Base-by-base conservation (phyloP, 2,888 invertebrate species). In the Caenorhabditis sp. region DNA sequence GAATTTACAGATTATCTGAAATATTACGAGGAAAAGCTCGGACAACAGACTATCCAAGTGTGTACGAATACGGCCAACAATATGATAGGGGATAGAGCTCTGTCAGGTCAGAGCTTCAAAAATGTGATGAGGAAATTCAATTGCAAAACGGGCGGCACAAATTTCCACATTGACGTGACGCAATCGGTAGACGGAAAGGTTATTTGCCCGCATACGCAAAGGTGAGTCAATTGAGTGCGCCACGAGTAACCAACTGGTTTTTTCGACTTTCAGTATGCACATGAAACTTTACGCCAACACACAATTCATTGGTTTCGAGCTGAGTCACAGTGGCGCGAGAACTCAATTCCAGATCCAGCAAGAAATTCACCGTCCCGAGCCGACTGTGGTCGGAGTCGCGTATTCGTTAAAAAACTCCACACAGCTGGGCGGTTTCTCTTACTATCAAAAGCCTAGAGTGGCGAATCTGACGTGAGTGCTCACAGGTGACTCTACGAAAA, bases 281-380 rank as follows among this genome's bases (percentile, higher is more conserved):
- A 45, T 6, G 15, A 72, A 62, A 43, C 26, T 78, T 17, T 65
- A 70, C 46, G 41, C 53, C 5, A 59, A 62, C 13, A 68, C 66
- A 0, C 70, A 78, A 66, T 78, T 78, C 26, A 63, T 82, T 24
- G 82, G 79, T 1, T 56, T 82, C 41, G 80, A 78, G 30, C 11
- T 82, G 8, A 75, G 80, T 0, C 82, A 80, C 22, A 56, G 72
- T 0, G 75, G 70, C 4, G 61, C 79, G 0, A 61, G 68, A 9
- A 59, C 59, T 7, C 11, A 37, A 1, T 74, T 45, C 15, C 80
- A 82, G 8, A 48, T 53, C 4, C 71, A 78, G 26, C 35, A 43
- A 0, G 48, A 35, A 1, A 39, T 35, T 4, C 39, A 41, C 11
- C 65, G 66, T 9, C 59, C 62, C 9, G 68, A 77, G 2, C 82